Evolutionary conservation across 2,113 vertebrate genomes (phyloP).

Genomic region (Sciurus niger): DNA sequence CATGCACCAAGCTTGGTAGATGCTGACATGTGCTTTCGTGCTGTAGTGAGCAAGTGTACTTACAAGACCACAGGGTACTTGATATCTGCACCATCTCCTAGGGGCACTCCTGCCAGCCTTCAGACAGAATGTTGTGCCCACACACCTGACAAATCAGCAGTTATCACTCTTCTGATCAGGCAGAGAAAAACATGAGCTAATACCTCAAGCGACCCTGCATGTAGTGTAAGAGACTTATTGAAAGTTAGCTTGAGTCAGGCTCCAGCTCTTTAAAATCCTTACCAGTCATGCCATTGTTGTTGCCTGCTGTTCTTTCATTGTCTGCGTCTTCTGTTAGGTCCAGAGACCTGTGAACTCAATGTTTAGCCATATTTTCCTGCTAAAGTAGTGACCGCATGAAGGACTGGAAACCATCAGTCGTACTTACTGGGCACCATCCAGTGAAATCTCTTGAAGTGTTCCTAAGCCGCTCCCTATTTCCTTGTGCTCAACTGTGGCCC

Average conservation of each 20-base stretch:
- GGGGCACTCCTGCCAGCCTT: neutral
- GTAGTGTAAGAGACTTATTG: neutral
- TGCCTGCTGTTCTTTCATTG: neutral
- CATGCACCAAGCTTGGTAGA: neutral
- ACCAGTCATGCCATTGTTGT: neutral
- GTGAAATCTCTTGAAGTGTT: neutral
- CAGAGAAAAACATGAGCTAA: neutral
- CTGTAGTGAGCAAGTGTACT: too few relatives aligned
- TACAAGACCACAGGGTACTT: neutral
- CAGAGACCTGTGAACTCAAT: neutral
- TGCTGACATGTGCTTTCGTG: neutral
- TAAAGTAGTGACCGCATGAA: neutral
- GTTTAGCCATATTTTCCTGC: neutral
- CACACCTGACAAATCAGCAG: neutral
- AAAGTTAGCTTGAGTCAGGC: neutral
- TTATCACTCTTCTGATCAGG: neutral
- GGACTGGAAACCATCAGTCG: neutral
- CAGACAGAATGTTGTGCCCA: neutral
- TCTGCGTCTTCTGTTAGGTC: neutral
- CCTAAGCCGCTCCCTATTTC: too few relatives aligned
- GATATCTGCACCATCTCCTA: neutral
- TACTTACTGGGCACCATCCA: neutral
- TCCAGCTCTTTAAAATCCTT: neutral
- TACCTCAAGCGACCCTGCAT: neutral
- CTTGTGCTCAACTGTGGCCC: neutral